phyloP scores from a whole-genome alignment of 2,113 vertebrate species.

The Neofelis nebulosa region DNA sequence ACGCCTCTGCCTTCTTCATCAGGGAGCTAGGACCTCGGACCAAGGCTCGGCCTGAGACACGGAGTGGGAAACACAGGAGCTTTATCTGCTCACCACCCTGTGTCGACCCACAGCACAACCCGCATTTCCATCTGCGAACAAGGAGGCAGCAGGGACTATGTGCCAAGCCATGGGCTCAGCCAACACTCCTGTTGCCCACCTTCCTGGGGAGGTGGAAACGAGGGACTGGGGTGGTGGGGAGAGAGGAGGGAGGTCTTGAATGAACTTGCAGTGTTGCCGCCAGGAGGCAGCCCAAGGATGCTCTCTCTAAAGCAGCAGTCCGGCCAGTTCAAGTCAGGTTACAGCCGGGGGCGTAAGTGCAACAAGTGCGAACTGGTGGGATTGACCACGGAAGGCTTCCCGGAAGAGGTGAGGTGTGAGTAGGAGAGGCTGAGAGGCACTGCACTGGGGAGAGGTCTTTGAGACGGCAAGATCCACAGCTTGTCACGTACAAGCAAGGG shows the following conservation, averaged over 20 bases:
- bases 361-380: neutral
- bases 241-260: neutral
- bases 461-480: neutral
- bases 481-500: neutral
- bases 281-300: neutral
- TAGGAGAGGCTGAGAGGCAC: neutral
- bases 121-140: neutral
- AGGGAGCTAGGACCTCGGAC: conserved; percentile 87
- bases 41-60: conserved; percentile 85
- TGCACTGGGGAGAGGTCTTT: neutral
- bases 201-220: neutral
- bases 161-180: neutral
- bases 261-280: neutral
- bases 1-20: conserved; percentile 83
- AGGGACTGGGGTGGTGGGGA: neutral
- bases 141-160: rapidly evolving
- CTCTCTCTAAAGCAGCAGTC: neutral
- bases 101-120: neutral
- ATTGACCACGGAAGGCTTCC: neutral
- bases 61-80: neutral
- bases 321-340: neutral
- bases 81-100: neutral
- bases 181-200: no score
- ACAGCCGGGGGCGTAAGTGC: neutral
- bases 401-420: neutral